Base-by-base conservation (phyloP, 2,797 vertebrate species). In the Sebastes minor region DNA sequence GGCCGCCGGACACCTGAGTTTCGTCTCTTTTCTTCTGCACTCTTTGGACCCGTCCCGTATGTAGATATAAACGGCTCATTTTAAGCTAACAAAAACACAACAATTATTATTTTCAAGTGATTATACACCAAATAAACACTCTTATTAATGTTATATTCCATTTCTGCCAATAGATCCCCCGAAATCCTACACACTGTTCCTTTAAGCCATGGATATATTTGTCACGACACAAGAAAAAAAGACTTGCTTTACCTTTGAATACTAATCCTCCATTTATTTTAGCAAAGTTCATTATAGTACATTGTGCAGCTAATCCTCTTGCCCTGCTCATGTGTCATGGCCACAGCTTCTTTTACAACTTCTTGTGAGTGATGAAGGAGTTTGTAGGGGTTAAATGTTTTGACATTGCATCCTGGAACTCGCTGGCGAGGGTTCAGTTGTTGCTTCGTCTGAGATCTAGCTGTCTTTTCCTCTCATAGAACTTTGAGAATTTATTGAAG, bases 401-500 rank as follows among this genome's bases (percentile, higher is more conserved):
- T 27, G 8, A 49, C 10, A 28, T n/a, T 62, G 20, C 25, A 56
- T n/a, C 6, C 9, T 67, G 12, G 16, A 49, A 42, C 13, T 56
- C 42, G 46, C 12, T 74, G 28, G 16, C n/a, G 11, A 14, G 3
- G 22, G 23, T 53, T 86, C 72, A 77, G 33, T 67, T 74, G 8
- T 69, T 52, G 53, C 23, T 76, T 25, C 9, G 35, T 23, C 20
- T 84, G 6, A 67, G 9, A 3, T 91, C 92, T 1, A 97, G 91
- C 32, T 91, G 95, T 91, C 95, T 97, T 74, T 98, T 97, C 85
- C 95, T 97, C 92, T 97, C 94, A 82, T 99, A 98, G 87, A 98
- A 98, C 86, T 98, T 97, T 35, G 97, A 97, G 94, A 99, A 99
- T 88, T 97, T 99, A 89, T 99, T 99, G 93, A 99, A 99, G 94